Conservation (phyloP, 2,888 invertebrate species). For the Malacosoma neustria region DNA sequence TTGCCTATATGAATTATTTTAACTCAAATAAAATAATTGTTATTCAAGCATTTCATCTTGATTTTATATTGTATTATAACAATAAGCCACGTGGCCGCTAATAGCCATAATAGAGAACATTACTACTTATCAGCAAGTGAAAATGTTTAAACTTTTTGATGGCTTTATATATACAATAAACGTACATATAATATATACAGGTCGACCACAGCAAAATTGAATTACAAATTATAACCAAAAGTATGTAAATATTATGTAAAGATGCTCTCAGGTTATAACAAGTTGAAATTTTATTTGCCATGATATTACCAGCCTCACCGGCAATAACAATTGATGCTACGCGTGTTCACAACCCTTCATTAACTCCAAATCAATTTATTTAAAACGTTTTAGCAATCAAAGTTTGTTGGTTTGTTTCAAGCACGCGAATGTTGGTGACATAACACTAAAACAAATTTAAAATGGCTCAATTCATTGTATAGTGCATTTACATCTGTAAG, state of each 20-base stretch:
- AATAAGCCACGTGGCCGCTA: too few relatives aligned
- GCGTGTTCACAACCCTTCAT: neutral
- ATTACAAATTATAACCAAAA: conserved; percentile 36
- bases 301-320: neutral
- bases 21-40: too few relatives aligned
- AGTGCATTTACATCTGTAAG: too few relatives aligned
- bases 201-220: conserved; percentile 37
- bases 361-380: neutral
- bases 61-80: too few relatives aligned
- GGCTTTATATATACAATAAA: conserved; percentile 12
- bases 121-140: too few relatives aligned
- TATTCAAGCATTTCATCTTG: too few relatives aligned
- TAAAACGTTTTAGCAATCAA: neutral
- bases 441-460: neutral
- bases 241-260: conserved; percentile 45
- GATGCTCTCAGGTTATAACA: conserved; percentile 17
- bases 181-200: conserved; percentile 27
- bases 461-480: neutral
- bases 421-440: neutral
- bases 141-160: too few relatives aligned
- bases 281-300: conserved; percentile 1
- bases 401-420: conserved; percentile 1
- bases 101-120: too few relatives aligned
- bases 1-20: too few relatives aligned
- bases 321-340: neutral